phyloP scores from a whole-genome alignment of 2,113 vertebrate species.

The Felis catus region DNA sequence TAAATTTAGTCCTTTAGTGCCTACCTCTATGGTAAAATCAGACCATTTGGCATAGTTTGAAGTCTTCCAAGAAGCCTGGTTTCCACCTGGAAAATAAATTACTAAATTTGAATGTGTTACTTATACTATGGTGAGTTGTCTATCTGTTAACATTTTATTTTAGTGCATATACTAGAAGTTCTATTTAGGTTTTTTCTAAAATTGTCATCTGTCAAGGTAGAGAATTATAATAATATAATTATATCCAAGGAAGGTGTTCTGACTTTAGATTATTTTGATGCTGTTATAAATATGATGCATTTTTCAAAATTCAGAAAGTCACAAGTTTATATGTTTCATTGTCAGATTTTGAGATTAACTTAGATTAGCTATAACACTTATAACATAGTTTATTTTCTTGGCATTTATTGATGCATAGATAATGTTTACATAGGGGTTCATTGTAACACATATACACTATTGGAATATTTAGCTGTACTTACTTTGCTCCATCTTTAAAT shows the following conservation, averaged over 20 bases:
- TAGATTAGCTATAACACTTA: conserved; percentile 45
- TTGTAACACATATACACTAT: background rate
- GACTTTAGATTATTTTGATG: conserved; percentile 73
- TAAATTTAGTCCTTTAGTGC: conserved; percentile 66
- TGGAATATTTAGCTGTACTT: background rate
- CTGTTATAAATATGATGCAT: conserved; percentile 61
- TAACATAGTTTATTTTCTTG: conserved; percentile 47
- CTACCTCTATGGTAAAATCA: conserved; percentile 71
- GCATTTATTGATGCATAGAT: conserved; percentile 18
- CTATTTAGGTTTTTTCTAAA: conserved; percentile 79
- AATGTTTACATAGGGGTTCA: background rate
- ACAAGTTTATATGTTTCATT: conserved; percentile 57
- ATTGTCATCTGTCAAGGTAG: conserved; percentile 82
- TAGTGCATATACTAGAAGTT: conserved; percentile 78
- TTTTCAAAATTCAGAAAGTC: conserved; percentile 60
- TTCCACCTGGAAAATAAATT: conserved; percentile 80
- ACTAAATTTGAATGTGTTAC: conserved; percentile 79
- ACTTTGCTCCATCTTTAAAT: conserved; percentile 37
- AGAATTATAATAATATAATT: conserved; percentile 79
- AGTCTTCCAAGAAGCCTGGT: conserved; percentile 77
- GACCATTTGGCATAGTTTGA: conserved; percentile 74
- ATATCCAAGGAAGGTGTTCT: conserved; percentile 68
- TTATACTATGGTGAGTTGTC: conserved; percentile 77
- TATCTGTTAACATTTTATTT: conserved; percentile 80
- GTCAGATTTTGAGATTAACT: conserved; percentile 60